phyloP scores from a whole-genome alignment of 2,888 invertebrate genomes.

The Nomada ferruginata region DNA sequence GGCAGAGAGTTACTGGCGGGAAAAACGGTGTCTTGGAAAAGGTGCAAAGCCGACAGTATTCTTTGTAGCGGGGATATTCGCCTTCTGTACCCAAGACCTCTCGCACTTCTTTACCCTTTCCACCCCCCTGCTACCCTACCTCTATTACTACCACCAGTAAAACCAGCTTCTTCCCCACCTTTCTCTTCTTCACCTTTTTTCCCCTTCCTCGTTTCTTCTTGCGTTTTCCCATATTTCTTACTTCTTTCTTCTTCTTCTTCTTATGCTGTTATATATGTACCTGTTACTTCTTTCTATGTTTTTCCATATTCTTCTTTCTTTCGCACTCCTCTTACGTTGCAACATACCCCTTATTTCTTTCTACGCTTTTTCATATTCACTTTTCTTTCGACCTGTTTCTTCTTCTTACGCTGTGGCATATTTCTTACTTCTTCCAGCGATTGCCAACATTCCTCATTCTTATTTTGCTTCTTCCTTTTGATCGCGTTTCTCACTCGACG shows the following conservation, averaged over 20 bases:
- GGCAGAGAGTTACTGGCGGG: constrained; percentile 63
- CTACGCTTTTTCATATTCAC: constrained; percentile 1
- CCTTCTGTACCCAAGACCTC: constrained; percentile 78
- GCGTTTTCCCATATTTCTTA: background rate
- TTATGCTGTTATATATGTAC: no score
- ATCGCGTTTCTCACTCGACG: constrained; percentile 5
- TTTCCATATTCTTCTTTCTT: no score
- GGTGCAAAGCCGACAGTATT: constrained; percentile 84
- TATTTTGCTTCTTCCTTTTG: background rate
- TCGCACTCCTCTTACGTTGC: no score
- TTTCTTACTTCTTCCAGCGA: background rate
- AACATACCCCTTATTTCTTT: constrained; percentile 18
- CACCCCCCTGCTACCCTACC: constrained; percentile 15
- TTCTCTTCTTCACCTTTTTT: constrained; percentile 25
- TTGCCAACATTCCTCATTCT: background rate
- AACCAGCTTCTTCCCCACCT: constrained; percentile 21
- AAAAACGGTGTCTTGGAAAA: constrained; percentile 82
- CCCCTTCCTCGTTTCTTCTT: background rate
- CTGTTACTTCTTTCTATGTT: no score
- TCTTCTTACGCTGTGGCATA: background rate
- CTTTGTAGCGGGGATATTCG: constrained; percentile 81
- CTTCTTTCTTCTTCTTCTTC: background rate
- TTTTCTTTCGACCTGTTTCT: background rate
- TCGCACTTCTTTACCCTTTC: constrained; percentile 78
- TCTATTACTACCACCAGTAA: constrained; percentile 51